phyloP scores from a whole-genome alignment of 1,140 invertebrate species.

The Caenorhabditis remanei region DNA sequence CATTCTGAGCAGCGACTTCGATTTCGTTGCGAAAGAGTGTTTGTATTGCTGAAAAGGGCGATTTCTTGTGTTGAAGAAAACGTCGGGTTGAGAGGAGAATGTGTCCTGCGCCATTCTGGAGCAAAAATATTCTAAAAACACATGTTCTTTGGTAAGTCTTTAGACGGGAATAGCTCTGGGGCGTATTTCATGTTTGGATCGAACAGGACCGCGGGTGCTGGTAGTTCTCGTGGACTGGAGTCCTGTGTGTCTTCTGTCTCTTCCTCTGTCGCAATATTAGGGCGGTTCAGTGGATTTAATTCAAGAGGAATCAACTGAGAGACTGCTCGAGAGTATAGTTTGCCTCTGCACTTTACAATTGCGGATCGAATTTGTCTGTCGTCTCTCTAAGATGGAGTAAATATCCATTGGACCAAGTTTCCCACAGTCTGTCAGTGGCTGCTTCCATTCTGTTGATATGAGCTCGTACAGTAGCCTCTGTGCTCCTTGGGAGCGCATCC shows the following conservation, averaged over 20 bases:
- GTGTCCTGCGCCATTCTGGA: too few relatives aligned
- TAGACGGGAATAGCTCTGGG: not conserved
- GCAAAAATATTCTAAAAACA: too few relatives aligned
- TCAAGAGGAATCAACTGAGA: not conserved
- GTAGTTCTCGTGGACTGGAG: too few relatives aligned
- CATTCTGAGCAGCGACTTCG: too few relatives aligned
- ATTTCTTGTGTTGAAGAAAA: too few relatives aligned
- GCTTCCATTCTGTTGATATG: not conserved
- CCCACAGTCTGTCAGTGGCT: not conserved
- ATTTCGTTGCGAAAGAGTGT: too few relatives aligned
- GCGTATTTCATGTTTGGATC: too few relatives aligned
- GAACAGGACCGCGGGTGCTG: too few relatives aligned
- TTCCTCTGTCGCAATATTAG: too few relatives aligned
- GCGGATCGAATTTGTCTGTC: not conserved
- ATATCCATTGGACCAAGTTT: not conserved
- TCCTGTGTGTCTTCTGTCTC: too few relatives aligned
- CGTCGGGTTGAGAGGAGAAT: too few relatives aligned
- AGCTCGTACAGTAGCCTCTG: not conserved
- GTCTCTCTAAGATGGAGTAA: not conserved
- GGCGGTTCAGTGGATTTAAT: not conserved
- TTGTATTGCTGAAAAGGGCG: too few relatives aligned
- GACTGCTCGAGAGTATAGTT: not conserved
- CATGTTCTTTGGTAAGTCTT: constrained; percentile 4
- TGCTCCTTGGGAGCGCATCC: not conserved
- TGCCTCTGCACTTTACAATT: not conserved